Evolutionary conservation across 1,140 invertebrate genomes (phyloP), one percentile per base, ranked within the genome.

Genomic region (Drosophila nigrodunni): DNA sequence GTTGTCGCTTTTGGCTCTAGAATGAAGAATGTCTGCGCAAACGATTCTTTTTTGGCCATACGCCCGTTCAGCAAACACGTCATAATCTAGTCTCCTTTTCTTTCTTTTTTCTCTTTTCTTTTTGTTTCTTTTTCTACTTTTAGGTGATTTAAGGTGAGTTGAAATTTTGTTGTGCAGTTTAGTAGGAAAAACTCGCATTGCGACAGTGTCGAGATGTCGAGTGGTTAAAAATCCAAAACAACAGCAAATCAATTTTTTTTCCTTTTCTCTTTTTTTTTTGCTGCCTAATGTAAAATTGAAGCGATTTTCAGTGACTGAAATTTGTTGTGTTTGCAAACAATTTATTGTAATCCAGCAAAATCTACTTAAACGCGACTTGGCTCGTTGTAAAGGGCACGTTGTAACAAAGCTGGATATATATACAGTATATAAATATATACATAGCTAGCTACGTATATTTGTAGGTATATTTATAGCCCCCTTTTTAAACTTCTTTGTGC

Each of bases 341-440:
- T 57, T 87, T 82, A 78, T 72, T 70, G 76, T 77, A 80, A 87
- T 83, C 77, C 83, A 83, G 62, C 73, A 68, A 88, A 87, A 87
- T 88, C 80, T 88, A 80, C 70, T 77, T 80, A 44, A 76, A 62
- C 50, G 37, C 62, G 67, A 62, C 49, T 76, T 58, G 52, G 55
- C 39, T 59, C 8, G 30, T n/a, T 39, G 62, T 43, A 43, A 41
- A 43, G 6, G 41, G n/a, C 41, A 43, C 37, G 18, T 43, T 55
- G 49, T 60, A 52, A 69, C 47, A 54, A 61, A 60, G 57, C 5
- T 8, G 15, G 18, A 1, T 18, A 18, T 1, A 18, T 18, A 2
- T 18, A 1, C 18, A 2, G 18, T 21, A 21, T 21, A 21, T 21
- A 21, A 21, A 21, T 7, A 34, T 54, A 54, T 35, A 37, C 35